phyloP scores from a whole-genome alignment of 2,888 invertebrate species.

The Zootermopsis nevadensis region DNA sequence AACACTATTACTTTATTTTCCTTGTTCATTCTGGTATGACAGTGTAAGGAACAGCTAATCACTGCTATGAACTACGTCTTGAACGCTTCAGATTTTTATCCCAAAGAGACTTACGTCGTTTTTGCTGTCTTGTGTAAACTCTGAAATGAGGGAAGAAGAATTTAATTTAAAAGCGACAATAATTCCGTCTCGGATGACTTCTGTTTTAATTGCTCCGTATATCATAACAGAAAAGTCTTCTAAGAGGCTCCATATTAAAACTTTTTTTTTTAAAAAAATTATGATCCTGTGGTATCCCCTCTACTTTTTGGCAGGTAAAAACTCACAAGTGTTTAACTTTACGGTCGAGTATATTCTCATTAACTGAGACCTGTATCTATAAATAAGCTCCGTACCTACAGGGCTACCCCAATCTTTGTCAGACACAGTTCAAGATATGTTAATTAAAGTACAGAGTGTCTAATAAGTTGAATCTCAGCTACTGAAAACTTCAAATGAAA shows the following conservation, averaged over 20 bases:
- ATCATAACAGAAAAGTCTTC: slow-evolving; percentile 33
- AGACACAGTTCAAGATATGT: slow-evolving; percentile 6
- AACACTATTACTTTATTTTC: too few species aligned
- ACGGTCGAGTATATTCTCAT: slow-evolving; percentile 31
- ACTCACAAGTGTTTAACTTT: slow-evolving; percentile 19
- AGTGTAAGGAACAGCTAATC: too few species aligned
- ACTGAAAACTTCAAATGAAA: background rate
- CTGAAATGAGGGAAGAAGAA: slow-evolving; percentile 30
- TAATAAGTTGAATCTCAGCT: background rate
- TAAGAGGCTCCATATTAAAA: slow-evolving; percentile 25
- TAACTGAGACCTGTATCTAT: slow-evolving; percentile 30
- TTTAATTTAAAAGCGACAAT: slow-evolving; percentile 34
- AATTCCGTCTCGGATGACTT: slow-evolving; percentile 34
- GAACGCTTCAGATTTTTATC: background rate
- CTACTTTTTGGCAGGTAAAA: background rate
- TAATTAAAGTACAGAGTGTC: background rate
- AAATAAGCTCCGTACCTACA: slow-evolving; percentile 5
- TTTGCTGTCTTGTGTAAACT: background rate
- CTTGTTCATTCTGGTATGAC: too few species aligned
- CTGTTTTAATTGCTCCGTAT: slow-evolving; percentile 31
- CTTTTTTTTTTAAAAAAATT: slow-evolving; percentile 13
- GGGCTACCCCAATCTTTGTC: background rate
- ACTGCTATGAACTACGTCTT: too few species aligned
- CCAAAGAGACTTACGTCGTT: slow-evolving; percentile 10
- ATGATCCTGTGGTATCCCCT: slow-evolving; percentile 13